Evolutionary conservation across 2,888 invertebrate genomes (phyloP), one percentile per base, ranked within the genome.

Genomic region (Idaea straminata): DNA sequence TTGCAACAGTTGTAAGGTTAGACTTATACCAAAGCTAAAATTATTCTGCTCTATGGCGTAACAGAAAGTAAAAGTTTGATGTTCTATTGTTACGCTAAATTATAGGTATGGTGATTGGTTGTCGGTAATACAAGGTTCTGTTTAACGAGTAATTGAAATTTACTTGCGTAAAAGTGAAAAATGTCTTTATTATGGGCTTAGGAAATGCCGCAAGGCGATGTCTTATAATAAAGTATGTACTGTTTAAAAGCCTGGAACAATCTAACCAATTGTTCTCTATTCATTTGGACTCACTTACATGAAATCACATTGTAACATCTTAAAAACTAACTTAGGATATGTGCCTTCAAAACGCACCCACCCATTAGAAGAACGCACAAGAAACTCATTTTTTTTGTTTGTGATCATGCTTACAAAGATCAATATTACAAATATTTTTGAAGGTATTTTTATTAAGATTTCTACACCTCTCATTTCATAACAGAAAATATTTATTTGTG

Each of bases 1-100:
- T 75, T 72, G 74, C 77, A 76, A 79, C 78, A 76, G 76, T 69
- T 69, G 74, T 77, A 72, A 78, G 6, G 16, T 59, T 59, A 47
- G 47, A 47, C 47, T 47, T 47, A 47, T 47, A 47, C 7, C 47
- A 13, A 47, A 47, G 47, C 47, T 47, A 47, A 47, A 79, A 83
- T 83, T 81, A 81, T 77, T 72, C 74, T 76, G 76, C 81, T 76
- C 75, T 76, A 77, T 84, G 84, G 74, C 75, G 75, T 75, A 79
- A 81, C 47, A 47, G 66, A 77, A 78, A 80, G 80, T 79, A 78
- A 80, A 78, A 81, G 79, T 78, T 66, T 70, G 72, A 77, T 76
- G 71, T 68, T 69, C 75, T 73, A 76, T 76, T 76, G 77, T 80
- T 76, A 60, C 62, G 47, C 13, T 10, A 47, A 47, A 10, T 47